Evolutionary conservation across 2,797 vertebrate species (phyloP).

Genomic region (Etheostoma perlongum): DNA sequence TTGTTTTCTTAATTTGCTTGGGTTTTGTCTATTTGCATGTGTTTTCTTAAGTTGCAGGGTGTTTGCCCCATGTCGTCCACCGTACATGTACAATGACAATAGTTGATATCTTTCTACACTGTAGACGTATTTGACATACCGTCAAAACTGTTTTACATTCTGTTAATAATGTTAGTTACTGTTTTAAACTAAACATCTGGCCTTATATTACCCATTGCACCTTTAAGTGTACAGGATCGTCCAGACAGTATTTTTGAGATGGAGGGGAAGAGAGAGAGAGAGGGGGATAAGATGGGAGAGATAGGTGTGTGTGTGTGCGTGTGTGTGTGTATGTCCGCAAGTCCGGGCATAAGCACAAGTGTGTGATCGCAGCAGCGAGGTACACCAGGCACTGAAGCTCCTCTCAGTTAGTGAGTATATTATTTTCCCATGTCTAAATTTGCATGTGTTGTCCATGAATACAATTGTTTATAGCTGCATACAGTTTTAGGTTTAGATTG

Average conservation of each 20-base stretch:
- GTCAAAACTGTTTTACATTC: no score
- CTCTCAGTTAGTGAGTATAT: constrained; percentile 49
- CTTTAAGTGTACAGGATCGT: not conserved
- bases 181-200: no score
- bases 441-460: no score
- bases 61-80: no score
- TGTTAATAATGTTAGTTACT: no score
- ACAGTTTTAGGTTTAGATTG: not conserved
- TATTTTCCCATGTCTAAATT: not conserved
- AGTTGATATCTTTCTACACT: no score
- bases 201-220: no score
- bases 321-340: constrained; percentile 11
- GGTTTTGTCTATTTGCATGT: no score
- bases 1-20: no score
- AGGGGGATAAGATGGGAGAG: not conserved
- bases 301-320: not conserved
- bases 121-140: no score
- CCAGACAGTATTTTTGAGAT: not conserved
- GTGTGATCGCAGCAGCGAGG: constrained; percentile 16
- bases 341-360: constrained; percentile 11
- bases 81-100: no score
- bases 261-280: constrained; percentile 2
- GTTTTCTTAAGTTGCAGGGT: no score
- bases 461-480: not conserved
- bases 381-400: constrained; percentile 4